Conservation (phyloP, 2,888 invertebrate genomes). For the Philopedon plagiatum region DNA sequence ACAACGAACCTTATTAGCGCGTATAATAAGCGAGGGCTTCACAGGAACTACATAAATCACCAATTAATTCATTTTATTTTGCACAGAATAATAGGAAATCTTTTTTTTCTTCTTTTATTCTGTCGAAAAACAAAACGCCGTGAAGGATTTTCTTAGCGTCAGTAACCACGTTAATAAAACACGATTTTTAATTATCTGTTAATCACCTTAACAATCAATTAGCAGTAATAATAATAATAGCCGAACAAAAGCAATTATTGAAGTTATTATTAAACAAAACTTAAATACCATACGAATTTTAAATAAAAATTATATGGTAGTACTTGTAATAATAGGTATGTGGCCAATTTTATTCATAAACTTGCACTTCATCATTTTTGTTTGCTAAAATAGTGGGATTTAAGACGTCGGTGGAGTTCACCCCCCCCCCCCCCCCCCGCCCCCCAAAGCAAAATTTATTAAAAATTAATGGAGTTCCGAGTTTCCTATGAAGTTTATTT, state of each 20-base stretch:
- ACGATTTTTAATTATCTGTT: slow-evolving; percentile 6
- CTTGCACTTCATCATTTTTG: no score
- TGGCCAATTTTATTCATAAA: no score
- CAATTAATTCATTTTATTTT: neutral
- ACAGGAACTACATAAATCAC: neutral
- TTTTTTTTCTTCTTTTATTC: neutral
- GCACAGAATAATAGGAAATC: neutral
- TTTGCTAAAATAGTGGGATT: no score
- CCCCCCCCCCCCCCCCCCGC: no score
- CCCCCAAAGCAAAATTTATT: no score
- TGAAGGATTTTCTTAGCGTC: slow-evolving; percentile 10
- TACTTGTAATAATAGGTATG: neutral
- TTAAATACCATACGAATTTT: neutral
- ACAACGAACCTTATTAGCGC: no score
- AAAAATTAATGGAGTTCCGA: no score
- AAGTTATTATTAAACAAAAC: neutral
- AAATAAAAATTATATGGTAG: neutral
- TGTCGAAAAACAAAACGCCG: neutral
- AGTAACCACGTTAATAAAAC: slow-evolving; percentile 8
- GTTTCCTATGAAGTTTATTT: no score
- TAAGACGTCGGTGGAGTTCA: no score
- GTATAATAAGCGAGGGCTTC: no score
- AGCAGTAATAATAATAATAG: neutral
- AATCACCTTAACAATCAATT: neutral
- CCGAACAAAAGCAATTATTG: neutral